Conservation (phyloP, 2,113 vertebrate genomes). For the Hyaena hyaena region DNA sequence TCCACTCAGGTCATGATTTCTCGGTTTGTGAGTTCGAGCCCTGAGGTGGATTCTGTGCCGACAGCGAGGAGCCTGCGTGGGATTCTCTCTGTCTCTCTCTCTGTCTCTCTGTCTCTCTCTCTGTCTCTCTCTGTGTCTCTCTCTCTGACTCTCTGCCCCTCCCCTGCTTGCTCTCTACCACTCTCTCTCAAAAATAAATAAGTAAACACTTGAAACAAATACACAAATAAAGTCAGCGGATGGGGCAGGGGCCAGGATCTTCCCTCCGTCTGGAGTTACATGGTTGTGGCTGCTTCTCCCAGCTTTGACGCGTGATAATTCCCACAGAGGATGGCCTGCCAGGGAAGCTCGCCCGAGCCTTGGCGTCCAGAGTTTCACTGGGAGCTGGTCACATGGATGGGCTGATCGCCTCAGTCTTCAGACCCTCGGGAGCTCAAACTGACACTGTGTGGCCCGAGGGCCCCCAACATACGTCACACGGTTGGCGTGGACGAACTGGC, state of each 20-base stretch:
- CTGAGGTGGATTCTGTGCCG: too few relatives aligned
- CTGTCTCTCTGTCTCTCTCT: too few relatives aligned
- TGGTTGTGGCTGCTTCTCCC: accelerated
- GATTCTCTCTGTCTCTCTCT: too few relatives aligned
- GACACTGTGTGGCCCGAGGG: background rate
- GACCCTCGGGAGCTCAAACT: background rate
- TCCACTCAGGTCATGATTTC: too few relatives aligned
- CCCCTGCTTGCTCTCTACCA: too few relatives aligned
- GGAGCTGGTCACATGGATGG: background rate
- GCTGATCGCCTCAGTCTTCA: background rate
- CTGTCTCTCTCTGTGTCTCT: too few relatives aligned
- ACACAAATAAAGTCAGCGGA: background rate
- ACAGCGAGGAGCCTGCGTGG: too few relatives aligned
- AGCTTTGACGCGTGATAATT: accelerated
- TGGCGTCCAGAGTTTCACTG: background rate
- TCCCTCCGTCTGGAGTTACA: accelerated
- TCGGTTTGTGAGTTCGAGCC: too few relatives aligned
- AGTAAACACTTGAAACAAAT: too few relatives aligned
- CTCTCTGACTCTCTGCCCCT: too few relatives aligned
- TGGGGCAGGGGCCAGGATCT: background rate
- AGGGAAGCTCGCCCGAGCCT: background rate
- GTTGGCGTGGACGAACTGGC: too few relatives aligned
- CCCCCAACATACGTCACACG: background rate
- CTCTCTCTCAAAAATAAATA: too few relatives aligned
- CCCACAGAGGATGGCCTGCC: background rate